These are phyloP conservation scores for Tigriopus japonicus DNA, from an alignment of 1,140 invertebrate genomes.

Conservation along the genomic window DNA sequence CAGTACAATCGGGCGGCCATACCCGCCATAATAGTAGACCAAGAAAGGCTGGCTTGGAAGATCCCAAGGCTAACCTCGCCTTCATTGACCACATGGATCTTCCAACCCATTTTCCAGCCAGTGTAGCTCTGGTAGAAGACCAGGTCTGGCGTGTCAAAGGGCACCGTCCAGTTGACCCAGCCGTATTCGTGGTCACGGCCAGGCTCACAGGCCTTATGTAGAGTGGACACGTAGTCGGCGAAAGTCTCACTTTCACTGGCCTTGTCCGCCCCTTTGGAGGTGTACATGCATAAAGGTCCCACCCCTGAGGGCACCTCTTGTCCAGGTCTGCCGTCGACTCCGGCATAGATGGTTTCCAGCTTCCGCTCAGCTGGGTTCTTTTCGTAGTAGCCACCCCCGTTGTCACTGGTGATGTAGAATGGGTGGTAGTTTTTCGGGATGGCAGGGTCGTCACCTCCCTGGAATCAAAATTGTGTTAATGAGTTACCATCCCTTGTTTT, in stretches of 20 bases:
- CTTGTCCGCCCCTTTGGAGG: background rate
- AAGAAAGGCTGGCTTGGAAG: no score
- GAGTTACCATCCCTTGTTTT: no score
- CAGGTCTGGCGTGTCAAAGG: conserved; percentile 51
- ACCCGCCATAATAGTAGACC: no score
- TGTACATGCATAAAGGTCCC: background rate
- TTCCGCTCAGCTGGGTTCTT: conserved; percentile 60
- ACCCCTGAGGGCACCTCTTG: background rate
- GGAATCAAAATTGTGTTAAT: no score
- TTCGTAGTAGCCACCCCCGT: conserved; percentile 67
- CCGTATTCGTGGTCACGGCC: conserved; percentile 39
- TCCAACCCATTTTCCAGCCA: conserved; percentile 78
- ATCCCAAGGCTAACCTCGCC: conserved; percentile 21
- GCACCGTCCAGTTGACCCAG: conserved; percentile 57
- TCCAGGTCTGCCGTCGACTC: background rate
- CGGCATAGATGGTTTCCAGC: conserved; percentile 28
- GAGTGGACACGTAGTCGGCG: conserved; percentile 29
- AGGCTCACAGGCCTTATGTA: conserved; percentile 47
- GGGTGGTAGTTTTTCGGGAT: conserved; percentile 27
- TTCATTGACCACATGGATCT: conserved; percentile 65
- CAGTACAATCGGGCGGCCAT: no score
- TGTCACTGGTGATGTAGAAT: conserved; percentile 84
- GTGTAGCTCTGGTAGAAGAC: conserved; percentile 83
- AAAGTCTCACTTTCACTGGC: background rate
- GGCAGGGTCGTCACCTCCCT: no score